phyloP scores from a whole-genome alignment of 2,888 invertebrate species.

The Pollenia labialis region DNA sequence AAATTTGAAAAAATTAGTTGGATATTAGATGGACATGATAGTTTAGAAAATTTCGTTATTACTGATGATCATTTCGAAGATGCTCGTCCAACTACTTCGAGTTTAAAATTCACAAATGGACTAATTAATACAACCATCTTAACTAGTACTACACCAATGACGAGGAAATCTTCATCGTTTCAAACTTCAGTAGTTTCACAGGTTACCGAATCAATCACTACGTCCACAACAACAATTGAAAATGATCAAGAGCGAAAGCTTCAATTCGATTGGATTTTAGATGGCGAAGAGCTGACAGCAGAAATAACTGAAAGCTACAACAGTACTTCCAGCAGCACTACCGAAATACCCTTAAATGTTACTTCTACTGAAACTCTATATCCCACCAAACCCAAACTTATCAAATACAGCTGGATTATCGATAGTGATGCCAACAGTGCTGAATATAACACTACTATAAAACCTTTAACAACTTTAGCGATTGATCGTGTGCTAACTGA shows the following conservation, averaged over 20 bases:
- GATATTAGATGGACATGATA: constrained; percentile 74
- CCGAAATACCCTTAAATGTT: constrained; percentile 47
- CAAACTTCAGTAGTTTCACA: not conserved
- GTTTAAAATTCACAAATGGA: constrained; percentile 52
- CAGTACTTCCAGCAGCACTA: constrained; percentile 10
- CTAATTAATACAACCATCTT: constrained; percentile 38
- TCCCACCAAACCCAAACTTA: constrained; percentile 75
- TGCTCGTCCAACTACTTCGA: constrained; percentile 13
- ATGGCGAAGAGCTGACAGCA: constrained; percentile 56
- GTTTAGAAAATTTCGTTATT: constrained; percentile 67
- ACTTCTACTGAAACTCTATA: constrained; percentile 38
- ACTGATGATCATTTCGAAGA: constrained; percentile 49
- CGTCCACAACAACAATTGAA: not conserved
- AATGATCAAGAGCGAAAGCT: constrained; percentile 68
- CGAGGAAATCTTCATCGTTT: not conserved
- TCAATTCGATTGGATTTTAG: constrained; percentile 74
- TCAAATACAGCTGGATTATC: constrained; percentile 78
- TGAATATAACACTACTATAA: constrained; percentile 52
- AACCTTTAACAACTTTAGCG: constrained; percentile 1
- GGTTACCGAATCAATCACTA: not conserved
- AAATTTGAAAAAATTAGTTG: constrained; percentile 65
- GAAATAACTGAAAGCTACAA: constrained; percentile 48
- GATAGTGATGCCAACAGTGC: constrained; percentile 74
- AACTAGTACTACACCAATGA: not conserved
- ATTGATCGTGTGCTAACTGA: not conserved